Evolutionary conservation across 2,797 vertebrate genomes (phyloP).

Genomic region (Galago senegalensis): DNA sequence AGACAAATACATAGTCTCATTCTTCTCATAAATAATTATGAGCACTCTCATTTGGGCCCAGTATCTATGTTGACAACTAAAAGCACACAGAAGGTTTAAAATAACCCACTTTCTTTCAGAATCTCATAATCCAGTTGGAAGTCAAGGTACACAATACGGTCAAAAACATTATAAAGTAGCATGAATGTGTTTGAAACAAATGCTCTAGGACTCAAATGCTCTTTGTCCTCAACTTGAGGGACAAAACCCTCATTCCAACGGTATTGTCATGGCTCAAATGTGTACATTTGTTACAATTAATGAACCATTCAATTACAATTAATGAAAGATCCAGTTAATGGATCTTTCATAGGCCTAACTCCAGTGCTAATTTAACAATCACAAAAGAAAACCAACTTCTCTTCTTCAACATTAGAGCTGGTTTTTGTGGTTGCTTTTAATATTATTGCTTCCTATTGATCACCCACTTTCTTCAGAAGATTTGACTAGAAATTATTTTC

Average conservation of each 20-base stretch:
- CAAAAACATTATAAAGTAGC: background rate
- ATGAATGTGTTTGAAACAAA: background rate
- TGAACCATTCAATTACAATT: background rate
- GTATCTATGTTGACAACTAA: background rate
- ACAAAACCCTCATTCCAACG: background rate
- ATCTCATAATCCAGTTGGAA: background rate
- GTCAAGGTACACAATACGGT: background rate
- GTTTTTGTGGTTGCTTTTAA: background rate
- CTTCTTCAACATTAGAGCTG: background rate
- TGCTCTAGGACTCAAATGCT: background rate
- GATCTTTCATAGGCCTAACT: background rate
- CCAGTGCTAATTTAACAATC: background rate
- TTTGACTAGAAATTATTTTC: conserved; percentile 11
- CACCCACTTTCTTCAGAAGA: background rate
- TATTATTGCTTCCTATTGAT: background rate
- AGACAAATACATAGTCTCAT: background rate
- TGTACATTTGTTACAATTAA: background rate
- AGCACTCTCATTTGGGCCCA: background rate
- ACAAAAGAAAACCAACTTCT: background rate
- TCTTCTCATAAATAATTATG: conserved; percentile 48
- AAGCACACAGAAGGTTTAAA: background rate
- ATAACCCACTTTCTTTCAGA: background rate
- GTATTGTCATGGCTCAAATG: background rate
- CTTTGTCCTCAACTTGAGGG: background rate
- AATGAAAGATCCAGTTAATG: background rate